Conservation (phyloP, 1,140 invertebrate species). For the Acromyrmex heyeri region DNA sequence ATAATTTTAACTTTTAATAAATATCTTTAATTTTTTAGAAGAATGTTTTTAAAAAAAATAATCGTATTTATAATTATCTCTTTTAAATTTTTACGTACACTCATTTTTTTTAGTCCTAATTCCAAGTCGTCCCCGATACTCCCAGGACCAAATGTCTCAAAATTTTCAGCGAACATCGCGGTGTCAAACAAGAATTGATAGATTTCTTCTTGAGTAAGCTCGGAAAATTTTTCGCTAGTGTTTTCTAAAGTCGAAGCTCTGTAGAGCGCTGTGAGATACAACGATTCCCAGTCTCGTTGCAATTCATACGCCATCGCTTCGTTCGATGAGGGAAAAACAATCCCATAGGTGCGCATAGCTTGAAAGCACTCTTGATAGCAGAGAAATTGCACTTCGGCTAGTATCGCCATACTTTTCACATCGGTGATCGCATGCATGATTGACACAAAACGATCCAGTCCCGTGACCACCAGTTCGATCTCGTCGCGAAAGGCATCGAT, state of each 20-base stretch:
- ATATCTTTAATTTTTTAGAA: neutral
- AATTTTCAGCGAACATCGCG: constrained; percentile 90
- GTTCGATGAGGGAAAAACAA: constrained; percentile 85
- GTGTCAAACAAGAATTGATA: constrained; percentile 90
- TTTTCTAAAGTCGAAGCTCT: constrained; percentile 90
- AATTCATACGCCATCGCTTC: constrained; percentile 88
- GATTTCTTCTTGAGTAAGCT: constrained; percentile 91
- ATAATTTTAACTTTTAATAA: neutral
- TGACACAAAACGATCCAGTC: constrained; percentile 93
- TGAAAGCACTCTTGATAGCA: constrained; percentile 86
- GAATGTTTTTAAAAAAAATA: neutral
- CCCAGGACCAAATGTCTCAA: constrained; percentile 91
- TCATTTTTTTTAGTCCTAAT: constrained; percentile 90
- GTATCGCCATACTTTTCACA: constrained; percentile 91
- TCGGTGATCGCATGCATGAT: constrained; percentile 93
- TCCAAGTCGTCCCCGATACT: constrained; percentile 92
- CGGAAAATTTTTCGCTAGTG: constrained; percentile 93
- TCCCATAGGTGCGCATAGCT: constrained; percentile 80
- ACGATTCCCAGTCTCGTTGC: constrained; percentile 89
- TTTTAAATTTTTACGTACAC: constrained; percentile 82
- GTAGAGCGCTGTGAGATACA: constrained; percentile 90
- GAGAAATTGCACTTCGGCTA: constrained; percentile 91
- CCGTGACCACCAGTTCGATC: constrained; percentile 91
- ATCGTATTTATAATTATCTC: neutral
- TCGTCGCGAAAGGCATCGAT: constrained; percentile 88